These are phyloP conservation scores for Drosophila ogumai DNA, from an alignment of 1,140 invertebrate species.

Conservation along the genomic window DNA sequence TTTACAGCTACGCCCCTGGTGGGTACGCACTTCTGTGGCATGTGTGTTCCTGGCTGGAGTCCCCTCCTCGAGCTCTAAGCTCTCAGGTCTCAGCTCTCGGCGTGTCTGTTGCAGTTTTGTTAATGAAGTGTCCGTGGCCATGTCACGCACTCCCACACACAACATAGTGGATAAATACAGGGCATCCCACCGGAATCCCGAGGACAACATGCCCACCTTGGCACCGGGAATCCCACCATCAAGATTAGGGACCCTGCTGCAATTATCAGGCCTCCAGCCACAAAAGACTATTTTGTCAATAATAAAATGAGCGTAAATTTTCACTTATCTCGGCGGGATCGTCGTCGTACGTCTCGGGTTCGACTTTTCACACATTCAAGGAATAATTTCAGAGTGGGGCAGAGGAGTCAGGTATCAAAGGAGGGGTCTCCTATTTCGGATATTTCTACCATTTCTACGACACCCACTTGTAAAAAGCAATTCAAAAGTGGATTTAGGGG, in stretches of 20 bases:
- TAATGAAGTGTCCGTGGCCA: constrained; percentile 61
- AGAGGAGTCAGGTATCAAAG: constrained; percentile 33
- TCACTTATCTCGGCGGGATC: constrained; percentile 34
- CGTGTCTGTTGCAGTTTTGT: constrained; percentile 40
- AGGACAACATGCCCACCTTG: constrained; percentile 36
- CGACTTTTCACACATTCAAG: constrained; percentile 70
- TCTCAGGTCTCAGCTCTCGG: background rate
- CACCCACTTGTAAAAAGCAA: constrained; percentile 45
- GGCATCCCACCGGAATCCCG: constrained; percentile 2
- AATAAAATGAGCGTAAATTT: constrained; percentile 54
- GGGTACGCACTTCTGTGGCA: constrained; percentile 15
- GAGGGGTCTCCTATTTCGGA: constrained; percentile 21
- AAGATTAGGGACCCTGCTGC: constrained; percentile 41
- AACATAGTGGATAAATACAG: background rate
- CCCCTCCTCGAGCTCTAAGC: background rate
- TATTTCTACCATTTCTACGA: constrained; percentile 25
- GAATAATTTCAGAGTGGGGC: constrained; percentile 8
- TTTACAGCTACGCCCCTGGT: constrained; percentile 16
- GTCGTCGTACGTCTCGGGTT: constrained; percentile 16
- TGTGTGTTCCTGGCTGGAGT: constrained; percentile 13
- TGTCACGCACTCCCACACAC: constrained; percentile 48
- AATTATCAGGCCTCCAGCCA: constrained; percentile 44
- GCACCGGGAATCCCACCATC: constrained; percentile 43
- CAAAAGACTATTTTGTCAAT: constrained; percentile 50
- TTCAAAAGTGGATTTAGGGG: constrained; percentile 36